These are phyloP conservation scores for Microtus ochrogaster DNA, from an alignment of 2,113 vertebrate genomes.

Conservation along the genomic window DNA sequence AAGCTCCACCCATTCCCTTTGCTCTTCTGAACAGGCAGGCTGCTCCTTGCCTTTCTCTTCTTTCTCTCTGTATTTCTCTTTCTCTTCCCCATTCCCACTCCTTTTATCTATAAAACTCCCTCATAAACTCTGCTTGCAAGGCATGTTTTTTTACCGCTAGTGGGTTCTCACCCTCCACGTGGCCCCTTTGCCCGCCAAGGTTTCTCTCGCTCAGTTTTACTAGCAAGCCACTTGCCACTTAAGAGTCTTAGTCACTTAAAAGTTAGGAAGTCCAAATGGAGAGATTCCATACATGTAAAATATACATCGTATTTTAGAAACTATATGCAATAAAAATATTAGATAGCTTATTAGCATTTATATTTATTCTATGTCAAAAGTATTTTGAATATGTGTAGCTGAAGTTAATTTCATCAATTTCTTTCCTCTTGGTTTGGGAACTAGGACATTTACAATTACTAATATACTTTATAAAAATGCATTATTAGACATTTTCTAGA, in stretches of 20 bases:
- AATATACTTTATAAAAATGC: not conserved
- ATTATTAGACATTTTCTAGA: not conserved
- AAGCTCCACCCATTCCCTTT: too few species aligned
- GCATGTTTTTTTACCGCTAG: too few species aligned
- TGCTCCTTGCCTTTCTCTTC: too few species aligned
- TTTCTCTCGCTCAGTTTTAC: too few species aligned
- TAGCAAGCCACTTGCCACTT: not conserved
- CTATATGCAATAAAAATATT: not conserved
- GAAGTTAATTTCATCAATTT: not conserved
- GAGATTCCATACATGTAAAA: not conserved
- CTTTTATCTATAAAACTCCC: too few species aligned
- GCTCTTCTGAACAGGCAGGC: too few species aligned
- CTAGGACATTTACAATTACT: not conserved
- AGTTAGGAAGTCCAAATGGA: not conserved
- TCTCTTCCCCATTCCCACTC: too few species aligned
- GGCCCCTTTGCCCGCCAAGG: too few species aligned
- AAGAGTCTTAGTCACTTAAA: not conserved
- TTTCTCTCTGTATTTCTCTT: too few species aligned
- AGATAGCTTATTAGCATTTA: slow-evolving; percentile 34
- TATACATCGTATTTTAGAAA: not conserved
- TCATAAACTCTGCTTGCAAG: too few species aligned
- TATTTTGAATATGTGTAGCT: not conserved
- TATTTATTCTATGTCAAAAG: not conserved
- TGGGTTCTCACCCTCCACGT: too few species aligned
- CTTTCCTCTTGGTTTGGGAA: not conserved